These are phyloP conservation scores for Calypte anna DNA, from an alignment of 2,113 vertebrate genomes.

Conservation along the genomic window DNA sequence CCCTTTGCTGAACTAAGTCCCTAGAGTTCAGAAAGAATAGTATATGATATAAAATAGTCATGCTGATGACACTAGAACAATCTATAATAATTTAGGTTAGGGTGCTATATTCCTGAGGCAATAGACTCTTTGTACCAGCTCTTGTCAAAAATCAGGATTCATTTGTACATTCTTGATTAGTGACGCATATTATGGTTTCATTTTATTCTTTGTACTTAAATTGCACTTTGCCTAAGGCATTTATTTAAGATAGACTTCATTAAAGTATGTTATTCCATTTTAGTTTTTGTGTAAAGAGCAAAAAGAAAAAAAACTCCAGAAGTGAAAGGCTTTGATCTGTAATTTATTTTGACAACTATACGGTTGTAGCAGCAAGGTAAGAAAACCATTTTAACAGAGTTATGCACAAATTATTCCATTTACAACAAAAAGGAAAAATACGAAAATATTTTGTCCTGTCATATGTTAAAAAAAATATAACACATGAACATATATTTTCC, in stretches of 20 bases:
- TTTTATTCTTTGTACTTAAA: conserved; percentile 60
- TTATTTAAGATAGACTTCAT: conserved; percentile 54
- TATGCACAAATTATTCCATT: not conserved
- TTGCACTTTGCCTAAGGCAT: conserved; percentile 36
- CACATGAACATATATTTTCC: not conserved
- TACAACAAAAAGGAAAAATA: not conserved
- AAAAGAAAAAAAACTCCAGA: not conserved
- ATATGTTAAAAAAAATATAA: not conserved
- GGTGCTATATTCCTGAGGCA: conserved; percentile 29
- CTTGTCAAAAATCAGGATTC: conserved; percentile 34
- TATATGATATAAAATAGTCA: not conserved
- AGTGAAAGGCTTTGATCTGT: not conserved
- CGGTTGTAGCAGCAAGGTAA: not conserved
- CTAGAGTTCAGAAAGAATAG: conserved; percentile 2
- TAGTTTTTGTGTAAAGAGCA: conserved; percentile 8
- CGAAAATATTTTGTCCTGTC: not conserved
- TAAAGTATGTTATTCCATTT: conserved; percentile 43
- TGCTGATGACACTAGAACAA: not conserved
- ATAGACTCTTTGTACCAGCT: conserved; percentile 21
- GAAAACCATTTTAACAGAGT: not conserved
- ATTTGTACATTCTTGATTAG: conserved; percentile 54
- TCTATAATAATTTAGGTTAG: conserved; percentile 29
- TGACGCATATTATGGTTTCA: conserved; percentile 53
- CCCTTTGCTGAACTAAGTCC: not conserved
- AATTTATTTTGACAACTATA: conserved; percentile 38